Evolutionary conservation across 1,140 invertebrate genomes (phyloP).

Genomic region (Brachionus rubens): DNA sequence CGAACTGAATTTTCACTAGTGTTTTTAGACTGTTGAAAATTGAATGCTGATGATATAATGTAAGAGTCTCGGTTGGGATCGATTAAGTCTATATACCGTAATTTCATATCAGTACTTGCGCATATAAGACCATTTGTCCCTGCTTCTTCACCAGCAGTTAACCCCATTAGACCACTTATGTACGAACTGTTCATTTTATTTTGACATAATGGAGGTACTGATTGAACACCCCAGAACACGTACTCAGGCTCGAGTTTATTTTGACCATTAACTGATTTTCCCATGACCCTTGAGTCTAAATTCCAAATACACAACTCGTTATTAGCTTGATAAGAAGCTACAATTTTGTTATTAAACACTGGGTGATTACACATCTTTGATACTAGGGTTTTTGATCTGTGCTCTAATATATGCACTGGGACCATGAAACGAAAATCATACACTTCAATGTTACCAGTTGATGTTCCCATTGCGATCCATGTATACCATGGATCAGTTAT

Average conservation of each 20-base stretch:
- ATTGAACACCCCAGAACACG: slow-evolving; percentile 45
- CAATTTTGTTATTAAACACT: neutral
- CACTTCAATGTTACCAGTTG: slow-evolving; percentile 17
- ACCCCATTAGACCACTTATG: neutral
- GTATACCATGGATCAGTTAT: slow-evolving; percentile 31
- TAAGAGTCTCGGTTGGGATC: slow-evolving; percentile 3
- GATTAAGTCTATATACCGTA: slow-evolving; percentile 9
- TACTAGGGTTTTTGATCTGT: slow-evolving; percentile 18
- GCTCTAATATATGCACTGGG: slow-evolving; percentile 11
- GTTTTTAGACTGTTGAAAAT: neutral
- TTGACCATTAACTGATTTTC: neutral
- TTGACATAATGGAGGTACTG: slow-evolving; percentile 17
- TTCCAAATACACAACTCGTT: slow-evolving; percentile 42
- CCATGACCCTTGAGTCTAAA: neutral
- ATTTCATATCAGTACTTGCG: slow-evolving; percentile 23
- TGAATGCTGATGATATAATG: slow-evolving; percentile 35
- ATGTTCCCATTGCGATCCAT: slow-evolving; percentile 43
- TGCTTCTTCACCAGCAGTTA: neutral
- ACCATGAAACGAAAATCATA: slow-evolving; percentile 33
- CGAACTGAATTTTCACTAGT: neutral
- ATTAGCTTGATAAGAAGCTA: slow-evolving; percentile 20
- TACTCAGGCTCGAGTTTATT: neutral
- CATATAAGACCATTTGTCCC: slow-evolving; percentile 22
- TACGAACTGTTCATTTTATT: neutral
- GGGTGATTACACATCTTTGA: neutral